Evolutionary conservation across 2,888 invertebrate species (phyloP).

Genomic region (Spisula solida): DNA sequence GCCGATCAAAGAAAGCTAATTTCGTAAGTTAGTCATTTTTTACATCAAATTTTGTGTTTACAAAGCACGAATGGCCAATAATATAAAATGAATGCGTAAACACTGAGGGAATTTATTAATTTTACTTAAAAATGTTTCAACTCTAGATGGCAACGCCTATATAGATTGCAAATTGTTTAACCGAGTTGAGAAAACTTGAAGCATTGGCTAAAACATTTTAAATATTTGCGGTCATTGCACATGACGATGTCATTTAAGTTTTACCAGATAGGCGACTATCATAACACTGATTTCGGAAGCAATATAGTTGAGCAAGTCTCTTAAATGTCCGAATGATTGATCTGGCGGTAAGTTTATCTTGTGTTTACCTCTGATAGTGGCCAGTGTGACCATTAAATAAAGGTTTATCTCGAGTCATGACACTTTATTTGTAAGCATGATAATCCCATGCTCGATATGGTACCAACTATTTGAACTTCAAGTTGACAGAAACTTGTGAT

Average conservation of each 20-base stretch:
- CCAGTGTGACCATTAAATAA: conserved; percentile 8
- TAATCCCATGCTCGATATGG: conserved; percentile 17
- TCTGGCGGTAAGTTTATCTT: conserved; percentile 22
- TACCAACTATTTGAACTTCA: conserved; percentile 32
- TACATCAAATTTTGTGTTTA: too few species aligned
- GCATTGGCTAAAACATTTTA: background rate
- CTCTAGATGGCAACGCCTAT: too few species aligned
- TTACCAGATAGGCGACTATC: background rate
- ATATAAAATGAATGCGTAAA: too few species aligned
- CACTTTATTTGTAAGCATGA: conserved; percentile 29
- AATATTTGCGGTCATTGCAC: background rate
- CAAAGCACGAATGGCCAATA: too few species aligned
- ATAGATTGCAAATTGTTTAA: background rate
- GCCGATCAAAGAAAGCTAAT: too few species aligned
- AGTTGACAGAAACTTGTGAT: background rate
- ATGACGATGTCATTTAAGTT: background rate
- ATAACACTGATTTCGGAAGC: conserved; percentile 17
- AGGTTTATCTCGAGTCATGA: conserved; percentile 34
- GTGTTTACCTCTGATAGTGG: background rate
- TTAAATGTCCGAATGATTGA: background rate
- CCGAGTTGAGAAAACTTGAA: background rate
- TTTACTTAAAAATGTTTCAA: too few species aligned
- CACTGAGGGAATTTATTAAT: too few species aligned
- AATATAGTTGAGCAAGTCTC: background rate
- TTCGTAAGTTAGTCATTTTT: too few species aligned